Base-by-base conservation (phyloP, 2,888 invertebrate species). In the Ochropacha duplaris region DNA sequence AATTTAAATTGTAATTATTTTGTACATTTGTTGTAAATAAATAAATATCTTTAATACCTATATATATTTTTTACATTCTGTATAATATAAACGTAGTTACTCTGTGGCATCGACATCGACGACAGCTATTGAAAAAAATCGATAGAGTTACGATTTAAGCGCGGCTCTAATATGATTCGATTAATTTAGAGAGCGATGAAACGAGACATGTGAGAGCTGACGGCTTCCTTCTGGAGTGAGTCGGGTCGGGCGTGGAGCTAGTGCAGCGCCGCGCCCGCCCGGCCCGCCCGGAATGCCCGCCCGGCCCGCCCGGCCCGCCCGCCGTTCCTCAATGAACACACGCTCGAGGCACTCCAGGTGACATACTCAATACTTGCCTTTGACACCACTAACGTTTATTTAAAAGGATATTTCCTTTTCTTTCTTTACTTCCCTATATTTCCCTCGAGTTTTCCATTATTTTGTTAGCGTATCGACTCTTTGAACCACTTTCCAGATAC, bases 41-140 rank as follows among this genome's bases (percentile, higher is more conserved):
- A n/a, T n/a, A n/a, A n/a, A n/a, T n/a, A n/a, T n/a, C n/a, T n/a
- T n/a, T n/a, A n/a, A n/a, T n/a, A n/a, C n/a, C n/a, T n/a, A n/a
- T n/a, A n/a, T n/a, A n/a, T n/a, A n/a, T n/a, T n/a, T n/a, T n/a
- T n/a, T n/a, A n/a, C n/a, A n/a, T n/a, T n/a, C n/a, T n/a, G n/a
- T n/a, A n/a, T n/a, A n/a, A n/a, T n/a, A n/a, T n/a, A n/a, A n/a
- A n/a, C n/a, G 1, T 44, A 44, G 6, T 24, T 24, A 24, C 5
- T 1, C 64, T 66, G 67, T 62, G 62, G 52, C 61, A 31, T 26
- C 57, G 57, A 58, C 60, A 49, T 52, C 54, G n/a, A n/a, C n/a
- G n/a, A n/a, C n/a, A n/a, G 61, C 64, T 64, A 62, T 63, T 63
- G 60, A 63, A 68, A 63, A 68, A 66, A 68, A 74, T 72, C 69